Conservation (phyloP, 30 jellyfish, hydroid and myxozoan genomes). For the Chrysaora quinquecirrha region DNA sequence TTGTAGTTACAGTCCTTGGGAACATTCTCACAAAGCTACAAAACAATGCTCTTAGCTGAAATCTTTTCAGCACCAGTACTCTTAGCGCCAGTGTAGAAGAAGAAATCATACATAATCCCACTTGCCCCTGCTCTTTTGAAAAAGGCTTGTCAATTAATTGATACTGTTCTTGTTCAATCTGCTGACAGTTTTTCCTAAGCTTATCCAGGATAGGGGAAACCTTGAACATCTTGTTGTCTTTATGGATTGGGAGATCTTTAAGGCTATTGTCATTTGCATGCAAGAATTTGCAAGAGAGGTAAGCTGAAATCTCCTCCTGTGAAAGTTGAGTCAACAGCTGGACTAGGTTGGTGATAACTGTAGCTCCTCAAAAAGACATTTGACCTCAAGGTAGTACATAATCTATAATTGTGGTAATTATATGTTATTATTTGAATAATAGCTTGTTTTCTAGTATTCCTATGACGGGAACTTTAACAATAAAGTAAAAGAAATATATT, state of each 20-base stretch:
- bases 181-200: not conserved
- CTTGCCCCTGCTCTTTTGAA: slow-evolving; percentile 39
- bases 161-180: slow-evolving; percentile 16
- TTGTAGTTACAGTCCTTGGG: slow-evolving; percentile 2
- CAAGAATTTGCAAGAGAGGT: not conserved
- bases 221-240: too few species aligned
- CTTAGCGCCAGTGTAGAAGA: slow-evolving; percentile 28
- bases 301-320: too few species aligned
- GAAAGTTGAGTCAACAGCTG: too few species aligned
- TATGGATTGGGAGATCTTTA: not conserved
- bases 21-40: slow-evolving; percentile 17
- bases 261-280: not conserved
- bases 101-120: slow-evolving; percentile 32
- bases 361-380: too few species aligned
- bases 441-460: not conserved
- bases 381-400: too few species aligned
- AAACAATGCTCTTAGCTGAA: slow-evolving; percentile 12
- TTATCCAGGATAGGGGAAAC: not conserved
- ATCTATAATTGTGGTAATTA: slow-evolving; percentile 17
- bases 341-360: too few species aligned
- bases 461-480: not conserved
- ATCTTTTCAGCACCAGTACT: slow-evolving; percentile 6
- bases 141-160: slow-evolving; percentile 2
- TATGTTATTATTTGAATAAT: slow-evolving; percentile 10
- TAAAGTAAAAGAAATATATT: slow-evolving; percentile 26